These are phyloP conservation scores for Theocolax elegans DNA, from an alignment of 1,140 invertebrate species.

Conservation along the genomic window DNA sequence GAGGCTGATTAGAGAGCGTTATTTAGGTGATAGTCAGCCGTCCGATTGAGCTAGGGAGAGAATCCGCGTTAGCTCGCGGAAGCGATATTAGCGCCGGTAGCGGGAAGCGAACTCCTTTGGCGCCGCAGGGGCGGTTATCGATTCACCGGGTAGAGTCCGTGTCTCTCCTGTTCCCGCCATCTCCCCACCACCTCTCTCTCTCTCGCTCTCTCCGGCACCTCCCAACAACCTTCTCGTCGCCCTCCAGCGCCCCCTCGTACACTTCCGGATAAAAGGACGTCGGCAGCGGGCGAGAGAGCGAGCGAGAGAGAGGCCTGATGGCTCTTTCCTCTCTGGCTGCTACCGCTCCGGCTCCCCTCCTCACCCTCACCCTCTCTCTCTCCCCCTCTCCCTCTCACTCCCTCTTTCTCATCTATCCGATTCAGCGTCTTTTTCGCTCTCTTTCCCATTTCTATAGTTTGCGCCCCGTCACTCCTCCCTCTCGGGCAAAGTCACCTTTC, in stretches of 20 bases:
- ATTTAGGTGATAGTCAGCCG: no score
- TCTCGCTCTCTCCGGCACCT: constrained; percentile 7
- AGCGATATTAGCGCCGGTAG: no score
- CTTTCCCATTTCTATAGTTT: no score
- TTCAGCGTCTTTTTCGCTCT: neutral
- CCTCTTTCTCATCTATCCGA: constrained; percentile 10
- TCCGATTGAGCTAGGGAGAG: no score
- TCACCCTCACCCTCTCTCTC: constrained; percentile 9
- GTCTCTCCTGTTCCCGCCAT: neutral
- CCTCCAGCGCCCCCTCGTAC: constrained; percentile 31
- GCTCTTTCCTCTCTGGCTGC: constrained; percentile 11
- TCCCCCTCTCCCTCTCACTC: constrained; percentile 21
- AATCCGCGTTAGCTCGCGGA: no score
- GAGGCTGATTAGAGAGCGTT: no score
- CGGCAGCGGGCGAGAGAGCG: no score
- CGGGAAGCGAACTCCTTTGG: constrained; percentile 50
- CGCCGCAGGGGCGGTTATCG: constrained; percentile 59
- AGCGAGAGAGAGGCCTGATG: constrained; percentile 38
- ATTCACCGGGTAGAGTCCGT: constrained; percentile 56
- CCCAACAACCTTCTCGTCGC: constrained; percentile 39
- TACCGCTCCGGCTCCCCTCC: constrained; percentile 16
- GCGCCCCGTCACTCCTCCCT: no score
- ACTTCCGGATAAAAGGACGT: constrained; percentile 59
- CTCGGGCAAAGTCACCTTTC: no score
- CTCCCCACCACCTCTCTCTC: constrained; percentile 40